phyloP scores from a whole-genome alignment of 2,888 invertebrate species.

The Lasioglossum marginatum region DNA sequence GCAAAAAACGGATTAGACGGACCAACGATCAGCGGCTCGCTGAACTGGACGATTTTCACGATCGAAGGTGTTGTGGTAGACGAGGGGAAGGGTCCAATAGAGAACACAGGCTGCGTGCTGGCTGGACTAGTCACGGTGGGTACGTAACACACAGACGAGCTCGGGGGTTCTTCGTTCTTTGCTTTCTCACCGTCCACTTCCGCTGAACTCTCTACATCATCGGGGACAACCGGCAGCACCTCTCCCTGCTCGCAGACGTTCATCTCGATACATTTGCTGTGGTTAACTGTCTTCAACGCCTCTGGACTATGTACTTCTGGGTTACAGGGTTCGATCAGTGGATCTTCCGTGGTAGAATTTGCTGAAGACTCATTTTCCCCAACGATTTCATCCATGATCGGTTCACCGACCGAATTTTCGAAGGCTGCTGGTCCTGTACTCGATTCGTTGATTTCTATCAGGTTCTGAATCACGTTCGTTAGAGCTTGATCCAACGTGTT shows the following conservation, averaged over 20 bases:
- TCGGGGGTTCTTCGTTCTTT: constrained; percentile 46
- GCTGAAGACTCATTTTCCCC: neutral
- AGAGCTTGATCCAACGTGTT: constrained; percentile 81
- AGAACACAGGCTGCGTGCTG: constrained; percentile 75
- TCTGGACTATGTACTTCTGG: neutral
- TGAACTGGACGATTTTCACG: constrained; percentile 72
- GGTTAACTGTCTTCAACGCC: neutral
- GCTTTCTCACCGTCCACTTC: constrained; percentile 53
- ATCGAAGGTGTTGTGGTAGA: constrained; percentile 34
- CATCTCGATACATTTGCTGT: neutral
- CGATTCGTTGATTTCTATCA: constrained; percentile 75
- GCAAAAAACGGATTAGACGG: constrained; percentile 69
- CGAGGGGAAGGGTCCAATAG: constrained; percentile 78
- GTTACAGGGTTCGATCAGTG: neutral
- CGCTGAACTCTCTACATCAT: neutral
- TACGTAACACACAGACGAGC: constrained; percentile 30
- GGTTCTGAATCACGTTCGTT: constrained; percentile 80
- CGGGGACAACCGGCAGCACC: neutral
- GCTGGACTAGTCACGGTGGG: constrained; percentile 14
- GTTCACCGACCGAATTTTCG: neutral
- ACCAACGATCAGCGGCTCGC: constrained; percentile 73
- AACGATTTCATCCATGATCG: neutral
- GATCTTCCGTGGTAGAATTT: neutral
- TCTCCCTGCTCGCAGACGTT: neutral
- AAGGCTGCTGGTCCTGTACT: neutral